These are phyloP conservation scores for Rousettus leschenaultii DNA, from an alignment of 2,113 vertebrate genomes.

Conservation along the genomic window DNA sequence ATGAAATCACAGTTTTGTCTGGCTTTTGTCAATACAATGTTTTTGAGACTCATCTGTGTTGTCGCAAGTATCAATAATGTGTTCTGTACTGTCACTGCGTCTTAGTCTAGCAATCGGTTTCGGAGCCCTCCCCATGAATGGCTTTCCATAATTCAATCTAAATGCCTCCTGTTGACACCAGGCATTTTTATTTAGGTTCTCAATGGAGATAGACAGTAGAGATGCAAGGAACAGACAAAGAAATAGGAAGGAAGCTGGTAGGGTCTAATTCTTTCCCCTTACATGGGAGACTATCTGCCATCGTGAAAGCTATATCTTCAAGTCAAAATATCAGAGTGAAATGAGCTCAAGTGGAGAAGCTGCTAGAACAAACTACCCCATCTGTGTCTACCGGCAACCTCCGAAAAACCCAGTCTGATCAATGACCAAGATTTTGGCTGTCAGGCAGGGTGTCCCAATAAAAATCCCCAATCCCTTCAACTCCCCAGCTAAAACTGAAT, in stretches of 20 bases:
- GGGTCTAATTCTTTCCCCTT: background rate
- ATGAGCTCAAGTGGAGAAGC: background rate
- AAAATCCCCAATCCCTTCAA: background rate
- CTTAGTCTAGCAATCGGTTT: background rate
- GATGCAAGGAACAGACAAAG: background rate
- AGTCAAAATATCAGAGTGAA: background rate
- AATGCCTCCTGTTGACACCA: background rate
- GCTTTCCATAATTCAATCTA: background rate
- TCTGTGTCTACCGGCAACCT: background rate
- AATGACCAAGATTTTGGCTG: background rate
- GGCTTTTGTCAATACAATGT: background rate
- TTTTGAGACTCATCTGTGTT: background rate
- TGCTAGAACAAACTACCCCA: background rate
- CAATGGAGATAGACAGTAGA: background rate
- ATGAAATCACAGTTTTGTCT: background rate
- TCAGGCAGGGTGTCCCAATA: background rate
- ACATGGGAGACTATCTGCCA: background rate
- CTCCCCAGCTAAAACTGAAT: background rate
- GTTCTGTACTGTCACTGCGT: background rate
- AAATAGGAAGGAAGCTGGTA: background rate
- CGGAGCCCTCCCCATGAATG: background rate
- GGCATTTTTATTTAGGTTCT: background rate
- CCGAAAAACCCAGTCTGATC: background rate
- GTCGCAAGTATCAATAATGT: background rate
- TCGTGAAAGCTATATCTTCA: background rate